Evolutionary conservation across 2,888 invertebrate genomes (phyloP).

Genomic region (Elysia crispata): DNA sequence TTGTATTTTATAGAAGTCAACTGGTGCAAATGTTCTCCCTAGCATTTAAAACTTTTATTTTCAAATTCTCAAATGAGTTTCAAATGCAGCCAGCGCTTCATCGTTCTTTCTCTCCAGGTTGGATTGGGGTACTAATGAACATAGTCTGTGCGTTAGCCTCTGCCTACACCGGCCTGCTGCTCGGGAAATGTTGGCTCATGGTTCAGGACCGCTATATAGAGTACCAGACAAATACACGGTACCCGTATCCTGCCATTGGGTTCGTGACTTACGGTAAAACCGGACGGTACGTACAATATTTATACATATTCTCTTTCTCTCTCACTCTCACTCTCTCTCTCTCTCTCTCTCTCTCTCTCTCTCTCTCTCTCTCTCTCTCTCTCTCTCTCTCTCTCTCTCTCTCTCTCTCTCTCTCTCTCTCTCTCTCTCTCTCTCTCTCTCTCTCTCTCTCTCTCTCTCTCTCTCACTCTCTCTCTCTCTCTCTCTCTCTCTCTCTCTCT

Average conservation of each 20-base stretch:
- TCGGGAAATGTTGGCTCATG: conserved; percentile 90
- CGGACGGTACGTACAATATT: conserved; percentile 70
- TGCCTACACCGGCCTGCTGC: conserved; percentile 88
- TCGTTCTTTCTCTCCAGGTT: conserved; percentile 80
- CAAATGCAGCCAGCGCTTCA: too few species aligned
- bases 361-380: conserved; percentile 11
- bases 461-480: too few species aligned
- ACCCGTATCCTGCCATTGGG: conserved; percentile 90
- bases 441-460: too few species aligned
- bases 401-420: neutral
- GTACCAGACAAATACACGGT: conserved; percentile 81
- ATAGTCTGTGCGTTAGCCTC: conserved; percentile 82
- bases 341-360: neutral
- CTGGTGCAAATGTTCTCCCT: too few species aligned
- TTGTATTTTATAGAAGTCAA: too few species aligned
- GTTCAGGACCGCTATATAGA: conserved; percentile 84
- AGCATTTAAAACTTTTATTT: too few species aligned
- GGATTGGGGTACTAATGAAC: conserved; percentile 83
- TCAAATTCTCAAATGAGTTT: too few species aligned
- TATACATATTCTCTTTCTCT: neutral
- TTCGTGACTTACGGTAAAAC: conserved; percentile 85
- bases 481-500: too few species aligned
- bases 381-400: neutral
- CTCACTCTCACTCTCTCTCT: neutral
- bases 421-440: too few species aligned